Conservation (phyloP, 2,888 invertebrate species). For the Flexamia atlantica region DNA sequence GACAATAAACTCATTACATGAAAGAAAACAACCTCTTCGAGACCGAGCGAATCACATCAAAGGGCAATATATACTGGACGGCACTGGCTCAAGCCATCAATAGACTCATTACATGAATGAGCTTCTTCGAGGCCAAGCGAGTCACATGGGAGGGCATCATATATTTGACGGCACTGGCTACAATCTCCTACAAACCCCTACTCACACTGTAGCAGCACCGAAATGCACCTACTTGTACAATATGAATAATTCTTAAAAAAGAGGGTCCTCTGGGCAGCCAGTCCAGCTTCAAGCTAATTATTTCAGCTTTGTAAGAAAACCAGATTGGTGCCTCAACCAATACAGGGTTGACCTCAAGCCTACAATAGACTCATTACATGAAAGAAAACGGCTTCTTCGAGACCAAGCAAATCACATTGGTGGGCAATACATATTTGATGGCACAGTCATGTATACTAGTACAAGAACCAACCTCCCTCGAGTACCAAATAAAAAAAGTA, state of each 20-base stretch:
- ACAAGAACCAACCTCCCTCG: constrained; percentile 72
- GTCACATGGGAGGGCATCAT: too few relatives aligned
- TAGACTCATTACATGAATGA: too few relatives aligned
- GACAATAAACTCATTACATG: constrained; percentile 81
- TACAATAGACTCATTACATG: constrained; percentile 81
- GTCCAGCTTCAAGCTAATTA: constrained; percentile 82
- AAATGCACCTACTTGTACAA: too few relatives aligned
- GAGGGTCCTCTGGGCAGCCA: constrained; percentile 78
- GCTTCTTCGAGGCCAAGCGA: too few relatives aligned
- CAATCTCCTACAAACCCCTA: too few relatives aligned
- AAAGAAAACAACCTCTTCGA: constrained; percentile 80
- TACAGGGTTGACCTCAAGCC: constrained; percentile 87
- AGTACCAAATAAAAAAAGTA: too few relatives aligned
- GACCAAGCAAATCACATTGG: constrained; percentile 78
- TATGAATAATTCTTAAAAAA: too few relatives aligned
- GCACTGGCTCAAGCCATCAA: too few relatives aligned
- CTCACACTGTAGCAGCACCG: too few relatives aligned
- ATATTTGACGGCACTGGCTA: too few relatives aligned
- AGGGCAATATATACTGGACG: constrained; percentile 85
- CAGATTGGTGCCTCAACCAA: constrained; percentile 86
- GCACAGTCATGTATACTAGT: constrained; percentile 83
- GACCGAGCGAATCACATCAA: constrained; percentile 78
- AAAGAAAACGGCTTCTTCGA: constrained; percentile 80
- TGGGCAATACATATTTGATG: constrained; percentile 85
- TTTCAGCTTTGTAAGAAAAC: constrained; percentile 80